A percentile compares a stretch with the other conserved stretches of the same genome.
These are phyloP conservation scores for Uropsilus gracilis DNA, from an alignment of 2,113 vertebrate species.

Conservation along the genomic window DNA sequence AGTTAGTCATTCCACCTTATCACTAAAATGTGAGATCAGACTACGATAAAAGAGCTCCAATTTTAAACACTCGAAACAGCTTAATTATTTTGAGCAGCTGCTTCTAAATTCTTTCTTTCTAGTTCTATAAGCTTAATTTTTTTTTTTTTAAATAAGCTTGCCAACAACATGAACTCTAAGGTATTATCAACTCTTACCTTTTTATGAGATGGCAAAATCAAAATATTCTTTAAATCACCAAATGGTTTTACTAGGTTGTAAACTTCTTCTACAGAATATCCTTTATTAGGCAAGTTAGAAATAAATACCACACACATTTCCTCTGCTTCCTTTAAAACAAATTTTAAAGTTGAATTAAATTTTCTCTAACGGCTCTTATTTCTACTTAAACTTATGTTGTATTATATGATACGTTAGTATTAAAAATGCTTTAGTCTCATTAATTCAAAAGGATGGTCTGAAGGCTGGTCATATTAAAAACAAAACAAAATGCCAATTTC, in stretches of 20 bases:
- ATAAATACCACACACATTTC: constrained; percentile 85
- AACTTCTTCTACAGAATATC: constrained; percentile 86
- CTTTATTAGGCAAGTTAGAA: constrained; percentile 87
- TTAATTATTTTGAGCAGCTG: constrained; percentile 22
- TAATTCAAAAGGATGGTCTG: not conserved
- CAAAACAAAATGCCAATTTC: not conserved
- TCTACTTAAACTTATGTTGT: constrained; percentile 36
- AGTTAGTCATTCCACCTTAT: not conserved
- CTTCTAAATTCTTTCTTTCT: not conserved
- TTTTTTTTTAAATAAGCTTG: not conserved
- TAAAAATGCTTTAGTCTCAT: constrained; percentile 31
- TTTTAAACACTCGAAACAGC: constrained; percentile 38
- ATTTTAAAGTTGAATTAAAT: constrained; percentile 49
- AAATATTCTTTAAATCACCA: constrained; percentile 84
- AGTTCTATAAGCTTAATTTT: not conserved
- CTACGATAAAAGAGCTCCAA: constrained; percentile 2
- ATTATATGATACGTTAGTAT: not conserved
- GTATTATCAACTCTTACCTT: constrained; percentile 84
- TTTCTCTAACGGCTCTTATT: constrained; percentile 12
- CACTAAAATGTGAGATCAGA: not conserved
- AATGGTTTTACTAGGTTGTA: constrained; percentile 87
- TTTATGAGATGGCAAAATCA: constrained; percentile 86
- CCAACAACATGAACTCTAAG: not conserved
- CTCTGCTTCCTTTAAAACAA: constrained; percentile 81
- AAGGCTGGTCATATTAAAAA: constrained; percentile 48